These are phyloP conservation scores for Luscinia megarhynchos DNA, from an alignment of 2,797 vertebrate genomes.

Conservation along the genomic window DNA sequence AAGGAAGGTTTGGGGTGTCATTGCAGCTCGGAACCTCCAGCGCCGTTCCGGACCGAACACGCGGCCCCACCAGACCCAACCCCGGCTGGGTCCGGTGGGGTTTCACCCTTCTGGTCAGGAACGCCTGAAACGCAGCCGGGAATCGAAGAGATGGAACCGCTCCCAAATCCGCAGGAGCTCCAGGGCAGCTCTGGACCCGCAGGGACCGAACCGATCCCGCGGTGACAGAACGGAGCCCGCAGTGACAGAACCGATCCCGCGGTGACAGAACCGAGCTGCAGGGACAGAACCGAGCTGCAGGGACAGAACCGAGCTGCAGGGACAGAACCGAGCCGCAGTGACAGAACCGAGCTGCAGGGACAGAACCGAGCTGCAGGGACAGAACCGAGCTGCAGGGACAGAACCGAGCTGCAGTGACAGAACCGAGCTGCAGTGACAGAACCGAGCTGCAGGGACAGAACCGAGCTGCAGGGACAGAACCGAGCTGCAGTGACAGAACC, in stretches of 20 bases:
- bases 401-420: no score
- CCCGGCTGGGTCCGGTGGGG: accelerated
- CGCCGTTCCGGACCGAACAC: accelerated
- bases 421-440: no score
- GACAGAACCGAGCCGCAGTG: no score
- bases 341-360: no score
- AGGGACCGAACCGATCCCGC: accelerated
- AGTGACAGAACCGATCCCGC: no score
- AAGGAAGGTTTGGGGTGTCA: neutral
- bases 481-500: no score
- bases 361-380: accelerated
- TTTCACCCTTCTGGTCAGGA: neutral
- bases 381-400: no score
- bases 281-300: neutral
- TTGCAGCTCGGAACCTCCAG: neutral
- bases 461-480: no score
- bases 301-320: no score
- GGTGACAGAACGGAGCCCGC: no score
- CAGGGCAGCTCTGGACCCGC: neutral
- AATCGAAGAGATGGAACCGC: accelerated
- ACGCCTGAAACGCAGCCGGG: neutral
- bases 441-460: no score
- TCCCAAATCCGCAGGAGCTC: accelerated
- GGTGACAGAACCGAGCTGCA: neutral
- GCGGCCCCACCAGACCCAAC: accelerated